Evolutionary conservation across 2,113 vertebrate genomes (phyloP).

Genomic region (Regulus satrapa): DNA sequence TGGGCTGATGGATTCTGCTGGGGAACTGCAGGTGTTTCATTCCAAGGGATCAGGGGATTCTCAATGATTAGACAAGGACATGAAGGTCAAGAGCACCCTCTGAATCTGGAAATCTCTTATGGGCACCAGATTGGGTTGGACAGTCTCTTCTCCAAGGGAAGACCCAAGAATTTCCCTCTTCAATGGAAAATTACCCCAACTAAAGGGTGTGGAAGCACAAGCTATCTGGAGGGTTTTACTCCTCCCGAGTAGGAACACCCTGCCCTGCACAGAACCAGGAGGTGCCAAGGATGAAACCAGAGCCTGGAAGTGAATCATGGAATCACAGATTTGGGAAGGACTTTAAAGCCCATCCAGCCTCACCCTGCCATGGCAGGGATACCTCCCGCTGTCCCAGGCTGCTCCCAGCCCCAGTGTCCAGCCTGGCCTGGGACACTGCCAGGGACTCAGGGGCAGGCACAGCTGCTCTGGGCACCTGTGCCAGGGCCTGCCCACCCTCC

Average conservation of each 20-base stretch:
- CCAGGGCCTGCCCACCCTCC: background rate
- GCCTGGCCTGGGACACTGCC: background rate
- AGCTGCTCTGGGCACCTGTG: background rate
- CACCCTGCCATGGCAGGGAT: background rate
- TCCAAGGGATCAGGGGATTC: background rate
- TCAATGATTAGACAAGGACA: background rate
- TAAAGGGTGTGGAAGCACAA: background rate
- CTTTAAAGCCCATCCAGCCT: accelerated
- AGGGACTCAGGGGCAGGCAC: background rate
- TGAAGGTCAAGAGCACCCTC: accelerated
- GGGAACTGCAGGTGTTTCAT: background rate
- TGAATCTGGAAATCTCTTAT: accelerated
- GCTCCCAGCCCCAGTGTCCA: background rate
- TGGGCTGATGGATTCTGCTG: background rate
- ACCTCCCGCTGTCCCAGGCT: background rate
- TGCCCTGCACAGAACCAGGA: background rate
- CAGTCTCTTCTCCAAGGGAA: background rate
- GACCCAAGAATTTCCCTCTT: background rate
- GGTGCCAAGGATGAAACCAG: background rate
- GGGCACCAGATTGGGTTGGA: background rate
- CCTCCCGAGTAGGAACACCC: accelerated
- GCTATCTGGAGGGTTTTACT: accelerated
- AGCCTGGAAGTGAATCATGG: background rate
- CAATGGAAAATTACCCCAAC: accelerated
- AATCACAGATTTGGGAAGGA: background rate